These are phyloP conservation scores for Barypeithes pellucidus DNA, from an alignment of 2,888 invertebrate genomes.

Conservation along the genomic window DNA sequence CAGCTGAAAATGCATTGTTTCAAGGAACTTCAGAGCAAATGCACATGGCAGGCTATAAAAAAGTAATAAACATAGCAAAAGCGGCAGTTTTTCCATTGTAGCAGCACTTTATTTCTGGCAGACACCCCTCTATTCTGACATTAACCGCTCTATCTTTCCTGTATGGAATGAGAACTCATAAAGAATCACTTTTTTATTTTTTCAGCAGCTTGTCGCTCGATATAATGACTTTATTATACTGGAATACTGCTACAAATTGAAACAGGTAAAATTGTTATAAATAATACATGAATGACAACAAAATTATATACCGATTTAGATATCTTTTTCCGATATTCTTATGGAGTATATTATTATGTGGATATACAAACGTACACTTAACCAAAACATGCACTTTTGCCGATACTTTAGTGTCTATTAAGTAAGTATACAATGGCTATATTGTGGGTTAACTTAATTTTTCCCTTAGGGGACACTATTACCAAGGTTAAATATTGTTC, in stretches of 20 bases:
- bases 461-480: too few species aligned
- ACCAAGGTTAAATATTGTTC: too few species aligned
- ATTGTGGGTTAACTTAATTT: too few species aligned
- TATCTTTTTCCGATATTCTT: too few species aligned
- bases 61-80: constrained; percentile 19
- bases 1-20: constrained; percentile 20
- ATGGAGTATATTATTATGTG: too few species aligned
- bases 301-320: too few species aligned
- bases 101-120: constrained; percentile 23
- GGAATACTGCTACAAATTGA: neutral
- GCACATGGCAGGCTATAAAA: constrained; percentile 21
- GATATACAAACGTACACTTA: too few species aligned
- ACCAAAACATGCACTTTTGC: too few species aligned
- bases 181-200: neutral
- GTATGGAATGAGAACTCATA: constrained; percentile 10
- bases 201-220: neutral
- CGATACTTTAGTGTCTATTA: too few species aligned
- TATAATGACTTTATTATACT: neutral
- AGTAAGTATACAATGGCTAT: too few species aligned
- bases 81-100: constrained; percentile 19
- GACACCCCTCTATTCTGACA: constrained; percentile 23
- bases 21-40: constrained; percentile 16
- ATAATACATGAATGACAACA: too few species aligned
- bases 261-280: neutral
- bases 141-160: constrained; percentile 18